phyloP scores from a whole-genome alignment of 2,113 vertebrate genomes.

The Eptesicus fuscus region DNA sequence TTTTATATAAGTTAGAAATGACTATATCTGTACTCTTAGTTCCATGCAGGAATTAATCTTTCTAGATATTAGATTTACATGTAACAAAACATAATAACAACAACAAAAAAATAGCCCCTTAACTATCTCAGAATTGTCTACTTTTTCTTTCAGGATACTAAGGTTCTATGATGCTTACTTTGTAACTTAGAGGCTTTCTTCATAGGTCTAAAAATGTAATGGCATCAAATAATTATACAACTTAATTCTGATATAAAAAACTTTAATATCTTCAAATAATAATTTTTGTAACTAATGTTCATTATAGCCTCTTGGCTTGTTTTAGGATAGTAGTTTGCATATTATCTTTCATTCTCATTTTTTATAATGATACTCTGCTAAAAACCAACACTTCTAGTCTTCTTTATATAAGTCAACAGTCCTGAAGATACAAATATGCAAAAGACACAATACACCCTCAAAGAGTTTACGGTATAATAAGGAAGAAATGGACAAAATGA shows the following conservation, averaged over 20 bases:
- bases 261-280: neutral
- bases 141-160: neutral
- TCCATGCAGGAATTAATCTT: neutral
- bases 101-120: neutral
- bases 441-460: neutral
- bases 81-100: slow-evolving; percentile 7
- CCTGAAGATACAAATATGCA: neutral
- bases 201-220: neutral
- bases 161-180: neutral
- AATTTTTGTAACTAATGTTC: neutral
- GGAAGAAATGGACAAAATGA: neutral
- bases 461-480: neutral
- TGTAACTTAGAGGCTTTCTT: neutral
- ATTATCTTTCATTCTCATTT: neutral
- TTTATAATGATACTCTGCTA: neutral
- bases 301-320: neutral
- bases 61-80: neutral
- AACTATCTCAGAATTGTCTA: neutral
- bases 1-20: neutral
- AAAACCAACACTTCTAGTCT: neutral
- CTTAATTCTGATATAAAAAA: neutral
- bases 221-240: neutral
- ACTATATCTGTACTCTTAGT: neutral
- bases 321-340: neutral
- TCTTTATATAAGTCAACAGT: neutral